These are phyloP conservation scores for Neodontobutis hainanensis DNA, from an alignment of 2,113 vertebrate genomes.

Conservation along the genomic window DNA sequence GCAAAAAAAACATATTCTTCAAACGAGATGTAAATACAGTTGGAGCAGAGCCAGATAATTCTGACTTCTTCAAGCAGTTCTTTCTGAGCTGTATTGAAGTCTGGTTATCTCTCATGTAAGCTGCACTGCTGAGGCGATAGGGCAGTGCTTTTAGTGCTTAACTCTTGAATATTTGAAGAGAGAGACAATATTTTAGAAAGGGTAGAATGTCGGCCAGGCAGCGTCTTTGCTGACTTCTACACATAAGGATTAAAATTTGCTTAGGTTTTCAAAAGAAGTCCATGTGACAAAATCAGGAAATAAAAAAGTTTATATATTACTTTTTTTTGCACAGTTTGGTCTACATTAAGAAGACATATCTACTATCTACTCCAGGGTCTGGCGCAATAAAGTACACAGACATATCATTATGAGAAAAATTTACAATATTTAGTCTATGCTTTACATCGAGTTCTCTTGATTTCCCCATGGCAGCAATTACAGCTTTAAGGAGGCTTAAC, in stretches of 20 bases:
- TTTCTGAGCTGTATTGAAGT: not conserved
- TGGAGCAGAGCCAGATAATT: not conserved
- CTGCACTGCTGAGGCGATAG: not conserved
- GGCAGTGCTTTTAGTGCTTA: conserved; percentile 1
- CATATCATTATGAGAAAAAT: conserved; percentile 10
- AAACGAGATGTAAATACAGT: conserved; percentile 3
- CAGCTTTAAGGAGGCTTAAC: conserved; percentile 4
- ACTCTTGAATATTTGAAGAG: not conserved
- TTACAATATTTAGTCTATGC: conserved; percentile 10
- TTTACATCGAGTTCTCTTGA: conserved; percentile 24
- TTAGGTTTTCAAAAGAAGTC: not conserved
- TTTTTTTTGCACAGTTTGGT: too few species aligned
- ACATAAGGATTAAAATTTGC: not conserved
- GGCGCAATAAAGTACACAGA: not conserved
- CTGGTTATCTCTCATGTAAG: conserved; percentile 1
- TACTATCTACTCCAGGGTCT: not conserved
- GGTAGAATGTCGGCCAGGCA: not conserved
- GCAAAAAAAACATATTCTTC: conserved; percentile 2
- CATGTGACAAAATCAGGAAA: not conserved
- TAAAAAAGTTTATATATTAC: not conserved
- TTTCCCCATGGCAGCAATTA: conserved; percentile 35
- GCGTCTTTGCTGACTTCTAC: not conserved
- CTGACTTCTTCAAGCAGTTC: not conserved
- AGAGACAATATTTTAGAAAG: conserved; percentile 1
- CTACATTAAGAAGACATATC: not conserved